Conservation (phyloP, 2,888 invertebrate species). For the Hipparchia sbordonii region DNA sequence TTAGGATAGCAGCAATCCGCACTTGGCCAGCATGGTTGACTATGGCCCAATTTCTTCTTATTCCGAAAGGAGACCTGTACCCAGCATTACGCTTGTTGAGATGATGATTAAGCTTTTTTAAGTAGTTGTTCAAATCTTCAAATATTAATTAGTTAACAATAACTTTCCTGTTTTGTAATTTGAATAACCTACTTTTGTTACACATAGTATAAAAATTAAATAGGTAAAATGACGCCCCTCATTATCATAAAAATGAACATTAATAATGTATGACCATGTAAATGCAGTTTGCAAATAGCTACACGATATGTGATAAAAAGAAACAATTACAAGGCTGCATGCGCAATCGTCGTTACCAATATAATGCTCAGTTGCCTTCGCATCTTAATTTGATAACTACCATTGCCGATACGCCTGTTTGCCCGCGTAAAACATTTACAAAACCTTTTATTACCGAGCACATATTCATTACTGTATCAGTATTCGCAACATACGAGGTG, state of each 20-base stretch:
- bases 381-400: slow-evolving; percentile 49
- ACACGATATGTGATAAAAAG: slow-evolving; percentile 35
- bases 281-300: slow-evolving; percentile 31
- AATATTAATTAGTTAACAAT: no score
- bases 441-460: slow-evolving; percentile 52
- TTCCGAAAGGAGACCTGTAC: no score
- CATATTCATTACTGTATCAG: slow-evolving; percentile 54
- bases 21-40: no score
- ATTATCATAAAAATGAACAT: slow-evolving; percentile 21
- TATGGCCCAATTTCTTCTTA: no score
- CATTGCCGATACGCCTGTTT: slow-evolving; percentile 48
- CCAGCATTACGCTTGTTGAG: no score
- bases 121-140: no score
- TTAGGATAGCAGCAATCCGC: no score
- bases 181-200: no score
- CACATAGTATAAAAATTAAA: not conserved
- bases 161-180: no score
- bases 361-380: slow-evolving; percentile 46
- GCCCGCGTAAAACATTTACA: slow-evolving; percentile 45
- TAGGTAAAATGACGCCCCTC: not conserved
- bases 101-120: no score
- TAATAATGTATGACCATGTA: slow-evolving; percentile 24
- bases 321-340: slow-evolving; percentile 36
- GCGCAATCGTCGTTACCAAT: slow-evolving; percentile 44
- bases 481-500: slow-evolving; percentile 49